Conservation (phyloP, 2,888 invertebrate genomes). For the Synanthedon vespiformis region DNA sequence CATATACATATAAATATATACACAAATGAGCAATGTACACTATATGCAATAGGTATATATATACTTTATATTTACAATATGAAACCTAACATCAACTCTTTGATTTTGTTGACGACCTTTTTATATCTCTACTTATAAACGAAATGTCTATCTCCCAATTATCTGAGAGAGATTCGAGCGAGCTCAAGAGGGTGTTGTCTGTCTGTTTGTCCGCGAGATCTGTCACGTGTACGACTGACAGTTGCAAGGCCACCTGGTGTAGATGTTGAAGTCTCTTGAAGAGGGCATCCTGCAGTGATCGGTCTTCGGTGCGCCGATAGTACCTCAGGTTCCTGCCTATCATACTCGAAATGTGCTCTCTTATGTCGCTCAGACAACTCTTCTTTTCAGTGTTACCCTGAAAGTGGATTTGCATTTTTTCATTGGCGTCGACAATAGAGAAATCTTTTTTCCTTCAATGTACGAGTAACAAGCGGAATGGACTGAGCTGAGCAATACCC, state of each 20-base stretch:
- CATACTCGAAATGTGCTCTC: slow-evolving; percentile 57
- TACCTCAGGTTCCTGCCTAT: slow-evolving; percentile 65
- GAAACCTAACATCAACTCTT: slow-evolving; percentile 25
- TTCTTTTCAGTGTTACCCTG: slow-evolving; percentile 46
- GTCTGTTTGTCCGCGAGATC: slow-evolving; percentile 38
- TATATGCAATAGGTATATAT: slow-evolving; percentile 37
- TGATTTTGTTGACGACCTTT: slow-evolving; percentile 11
- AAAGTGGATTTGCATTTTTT: neutral
- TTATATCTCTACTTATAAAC: slow-evolving; percentile 33
- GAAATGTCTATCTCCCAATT: slow-evolving; percentile 44
- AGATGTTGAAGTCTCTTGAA: slow-evolving; percentile 48
- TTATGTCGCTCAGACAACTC: slow-evolving; percentile 58
- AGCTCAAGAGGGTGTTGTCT: slow-evolving; percentile 27
- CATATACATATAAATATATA: slow-evolving; percentile 31
- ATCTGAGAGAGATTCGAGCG: slow-evolving; percentile 34
- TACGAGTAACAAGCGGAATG: no score
- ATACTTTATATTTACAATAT: no score
- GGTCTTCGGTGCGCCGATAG: slow-evolving; percentile 53
- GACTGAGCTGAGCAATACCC: no score
- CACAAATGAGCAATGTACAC: slow-evolving; percentile 53
- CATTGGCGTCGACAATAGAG: no score
- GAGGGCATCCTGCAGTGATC: slow-evolving; percentile 37
- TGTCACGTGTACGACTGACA: slow-evolving; percentile 41
- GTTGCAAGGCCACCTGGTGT: slow-evolving; percentile 41
- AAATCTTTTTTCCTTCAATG: no score